phyloP scores from a whole-genome alignment of 2,797 vertebrate genomes.

The Chrosomus eos region DNA sequence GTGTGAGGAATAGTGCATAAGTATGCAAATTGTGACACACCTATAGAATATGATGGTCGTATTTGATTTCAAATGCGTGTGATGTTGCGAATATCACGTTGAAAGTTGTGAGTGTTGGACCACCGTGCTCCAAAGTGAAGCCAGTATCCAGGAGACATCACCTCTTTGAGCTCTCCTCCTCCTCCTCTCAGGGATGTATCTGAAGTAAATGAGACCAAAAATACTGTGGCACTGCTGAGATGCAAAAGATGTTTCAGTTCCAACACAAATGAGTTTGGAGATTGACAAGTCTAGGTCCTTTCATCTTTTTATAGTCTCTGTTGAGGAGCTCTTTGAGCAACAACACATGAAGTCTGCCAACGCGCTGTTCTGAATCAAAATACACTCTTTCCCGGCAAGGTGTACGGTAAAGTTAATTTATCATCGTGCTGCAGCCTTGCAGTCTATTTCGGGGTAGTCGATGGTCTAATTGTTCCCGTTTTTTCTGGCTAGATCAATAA shows the following conservation, averaged over 20 bases:
- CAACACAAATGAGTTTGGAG: constrained; percentile 58
- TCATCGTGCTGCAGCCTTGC: constrained; percentile 1
- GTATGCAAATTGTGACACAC: neutral
- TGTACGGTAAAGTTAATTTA: constrained; percentile 46
- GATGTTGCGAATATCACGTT: constrained; percentile 22
- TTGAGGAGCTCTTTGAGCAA: constrained; percentile 54
- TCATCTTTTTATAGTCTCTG: constrained; percentile 59
- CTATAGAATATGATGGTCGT: neutral
- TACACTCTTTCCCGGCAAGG: constrained; percentile 8
- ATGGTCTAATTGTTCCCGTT: constrained; percentile 44
- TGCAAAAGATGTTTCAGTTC: constrained; percentile 54
- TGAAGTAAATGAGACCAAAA: constrained; percentile 62
- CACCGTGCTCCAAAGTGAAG: constrained; percentile 39
- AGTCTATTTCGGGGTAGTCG: constrained; percentile 42
- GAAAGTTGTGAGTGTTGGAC: constrained; percentile 37
- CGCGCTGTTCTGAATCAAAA: constrained; percentile 25
- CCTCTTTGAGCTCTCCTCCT: constrained; percentile 41
- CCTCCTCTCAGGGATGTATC: constrained; percentile 40
- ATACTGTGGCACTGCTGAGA: constrained; percentile 50
- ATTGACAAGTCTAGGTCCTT: constrained; percentile 58
- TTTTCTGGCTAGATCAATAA: constrained; percentile 39
- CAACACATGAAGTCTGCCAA: constrained; percentile 40
- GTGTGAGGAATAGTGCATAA: too few species aligned
- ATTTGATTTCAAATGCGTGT: neutral
- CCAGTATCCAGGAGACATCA: constrained; percentile 51